Base-by-base conservation (phyloP, 2,797 vertebrate species). In the Rhinoraja longicauda region DNA sequence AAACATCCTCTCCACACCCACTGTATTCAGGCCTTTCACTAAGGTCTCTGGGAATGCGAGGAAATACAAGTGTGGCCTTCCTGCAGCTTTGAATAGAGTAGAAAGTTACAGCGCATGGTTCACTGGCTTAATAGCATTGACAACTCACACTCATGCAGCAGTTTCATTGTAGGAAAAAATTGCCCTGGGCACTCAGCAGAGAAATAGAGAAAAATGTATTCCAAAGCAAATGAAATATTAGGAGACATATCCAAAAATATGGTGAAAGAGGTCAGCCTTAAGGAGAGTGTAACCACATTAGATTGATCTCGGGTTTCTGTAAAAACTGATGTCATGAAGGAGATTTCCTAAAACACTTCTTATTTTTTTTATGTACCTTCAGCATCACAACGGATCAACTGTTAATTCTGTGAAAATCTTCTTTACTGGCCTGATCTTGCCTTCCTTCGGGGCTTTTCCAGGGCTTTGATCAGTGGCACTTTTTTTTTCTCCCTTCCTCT, bases 401-500 rank as follows among this genome's bases (percentile, higher is more conserved):
- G n/a, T 21, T 88, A 88, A 88, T 88, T 88, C 84, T 10, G 15
- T 67, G 59, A 88, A 88, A 67, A 13, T 32, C 62, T 88, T 88
- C 59, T 67, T 67, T 88, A n/a, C 59, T 5, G n/a, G 84, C 17
- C 7, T 88, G 84, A 88, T n/a, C 84, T 32, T 88, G 62, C n/a
- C 15, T 88, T 88, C 84, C 59, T 64, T 67, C 67, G 84, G 84
- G 84, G 53, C 59, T 67, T 88, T 67, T 84, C 84, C 36, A 17
- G 17, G 15, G 84, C 84, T 88, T 88, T 88, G 84, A 88, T 88
- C 84, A 88, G 59, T 88, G 84, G 62, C n/a, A 88, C 8, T 32
- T 88, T 36, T 0, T 67, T 88, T 88, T 32, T 67, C 67, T 45
- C 45, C 81, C 62, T 88, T 62, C 82, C 26, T 84, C 70, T 88